Conservation (phyloP, 2,113 vertebrate species). For the western clawed frog (Xenopus tropicalis) region DNA sequence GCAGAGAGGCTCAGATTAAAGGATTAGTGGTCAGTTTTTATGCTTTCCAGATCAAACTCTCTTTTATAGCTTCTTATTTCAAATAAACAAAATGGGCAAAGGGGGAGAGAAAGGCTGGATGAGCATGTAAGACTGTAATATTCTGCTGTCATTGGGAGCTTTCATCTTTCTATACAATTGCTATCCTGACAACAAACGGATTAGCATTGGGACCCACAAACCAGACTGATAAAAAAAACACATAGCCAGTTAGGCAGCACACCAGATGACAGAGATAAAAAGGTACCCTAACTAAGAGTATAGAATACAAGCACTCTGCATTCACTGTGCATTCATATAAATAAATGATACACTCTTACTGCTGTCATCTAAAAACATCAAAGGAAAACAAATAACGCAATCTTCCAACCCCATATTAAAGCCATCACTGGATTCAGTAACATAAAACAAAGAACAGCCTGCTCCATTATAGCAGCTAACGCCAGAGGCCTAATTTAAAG, state of each 20-base stretch:
- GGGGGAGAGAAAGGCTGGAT: not conserved
- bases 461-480: no score
- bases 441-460: no score
- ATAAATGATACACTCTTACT: no score
- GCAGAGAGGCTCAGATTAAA: slow-evolving; percentile 29
- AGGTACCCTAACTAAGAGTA: no score
- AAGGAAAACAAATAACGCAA: no score
- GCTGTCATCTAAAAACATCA: no score
- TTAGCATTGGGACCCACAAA: not conserved
- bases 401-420: no score
- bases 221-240: slow-evolving; percentile 4
- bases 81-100: not conserved
- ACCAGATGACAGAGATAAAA: not conserved
- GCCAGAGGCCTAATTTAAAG: no score
- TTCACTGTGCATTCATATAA: no score
- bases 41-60: slow-evolving; percentile 13
- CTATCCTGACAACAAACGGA: not conserved
- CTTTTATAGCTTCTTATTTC: slow-evolving; percentile 19
- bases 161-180: not conserved
- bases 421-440: no score
- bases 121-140: not conserved
- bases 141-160: slow-evolving; percentile 16
- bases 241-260: not conserved
- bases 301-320: no score
- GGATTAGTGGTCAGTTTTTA: slow-evolving; percentile 33